Percentiles rank a stretch among this genome's conserved stretches.
Conservation (phyloP, 2,888 invertebrate species). For the Myopa testacea region DNA sequence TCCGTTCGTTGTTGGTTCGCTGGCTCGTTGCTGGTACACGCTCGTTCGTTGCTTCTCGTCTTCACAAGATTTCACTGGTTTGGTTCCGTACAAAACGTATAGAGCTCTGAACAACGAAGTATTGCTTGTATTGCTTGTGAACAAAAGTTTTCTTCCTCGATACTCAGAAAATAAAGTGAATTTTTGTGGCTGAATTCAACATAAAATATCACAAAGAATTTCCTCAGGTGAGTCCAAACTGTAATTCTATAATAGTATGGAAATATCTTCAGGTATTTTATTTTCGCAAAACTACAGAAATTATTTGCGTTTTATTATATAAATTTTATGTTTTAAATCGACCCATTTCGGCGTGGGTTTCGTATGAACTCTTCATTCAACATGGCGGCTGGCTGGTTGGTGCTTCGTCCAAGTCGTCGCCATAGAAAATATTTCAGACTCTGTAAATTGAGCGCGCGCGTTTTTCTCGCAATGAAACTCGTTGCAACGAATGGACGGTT, state of each 20-base stretch:
- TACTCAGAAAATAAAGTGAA: conserved; percentile 37
- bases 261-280: conserved; percentile 54
- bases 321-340: conserved; percentile 52
- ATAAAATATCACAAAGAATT: conserved; percentile 46
- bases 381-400: conserved; percentile 41
- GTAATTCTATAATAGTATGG: conserved; percentile 50
- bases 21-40: conserved; percentile 18
- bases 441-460: conserved; percentile 43
- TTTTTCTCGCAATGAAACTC: conserved; percentile 33
- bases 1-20: conserved; percentile 14
- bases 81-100: conserved; percentile 29
- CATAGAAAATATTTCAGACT: conserved; percentile 26
- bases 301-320: conserved; percentile 52
- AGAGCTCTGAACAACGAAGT: conserved; percentile 24
- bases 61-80: conserved; percentile 31
- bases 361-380: conserved; percentile 42
- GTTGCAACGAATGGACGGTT: conserved; percentile 37
- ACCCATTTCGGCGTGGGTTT: conserved; percentile 54
- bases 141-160: conserved; percentile 29
- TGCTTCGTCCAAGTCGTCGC: conserved; percentile 32
- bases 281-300: conserved; percentile 53
- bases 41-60: conserved; percentile 28
- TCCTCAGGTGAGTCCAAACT: conserved; percentile 55
- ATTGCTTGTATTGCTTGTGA: conserved; percentile 24
- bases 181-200: conserved; percentile 49